Base-by-base conservation (phyloP, 2,888 invertebrate genomes). In the Acronicta alni region DNA sequence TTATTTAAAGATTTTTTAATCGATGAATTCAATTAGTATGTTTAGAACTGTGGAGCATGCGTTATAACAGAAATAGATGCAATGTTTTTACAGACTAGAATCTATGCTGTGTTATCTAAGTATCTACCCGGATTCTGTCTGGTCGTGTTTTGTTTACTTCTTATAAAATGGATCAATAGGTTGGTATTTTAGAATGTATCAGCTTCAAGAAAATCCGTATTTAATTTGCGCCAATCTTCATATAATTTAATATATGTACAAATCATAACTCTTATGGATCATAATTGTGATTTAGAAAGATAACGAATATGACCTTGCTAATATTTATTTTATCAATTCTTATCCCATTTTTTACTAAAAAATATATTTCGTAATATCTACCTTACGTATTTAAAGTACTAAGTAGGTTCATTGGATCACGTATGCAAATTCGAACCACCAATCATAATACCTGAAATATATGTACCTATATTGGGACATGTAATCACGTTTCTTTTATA, bases 381-480 rank as follows among this genome's bases (percentile, higher is more conserved):
- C n/a, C 12, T 12, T 30, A 12, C 30, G n/a, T 14, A 56, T 35
- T 7, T 72, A 49, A n/a, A 38, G n/a, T n/a, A n/a, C n/a, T n/a
- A n/a, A n/a, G 46, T 72, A 44, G 47, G 44, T 48, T 20, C 17
- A 48, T 65, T 57, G 51, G 66, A 66, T 66, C 43, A 67, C 41
- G 39, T 72, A 67, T 67, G 67, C 59, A 67, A 67, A 67, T 72
- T 52, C 16, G 30, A 48, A 66, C 67, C 37, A 52, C 72, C 51
- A 43, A 65, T 66, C 66, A 66, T 66, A 66, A 72, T 71, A 72
- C 67, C 57, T 66, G 51, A 66, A 67, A 57, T 67, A 66, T 72
- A 58, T n/a, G n/a, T n/a, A n/a, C n/a, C n/a, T n/a, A n/a, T 67
- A 67, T 72, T 67, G 67, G 72, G 67, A 71, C 42, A 67, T 67